Conservation (phyloP, 2,888 invertebrate genomes). For the Erebia ligea region DNA sequence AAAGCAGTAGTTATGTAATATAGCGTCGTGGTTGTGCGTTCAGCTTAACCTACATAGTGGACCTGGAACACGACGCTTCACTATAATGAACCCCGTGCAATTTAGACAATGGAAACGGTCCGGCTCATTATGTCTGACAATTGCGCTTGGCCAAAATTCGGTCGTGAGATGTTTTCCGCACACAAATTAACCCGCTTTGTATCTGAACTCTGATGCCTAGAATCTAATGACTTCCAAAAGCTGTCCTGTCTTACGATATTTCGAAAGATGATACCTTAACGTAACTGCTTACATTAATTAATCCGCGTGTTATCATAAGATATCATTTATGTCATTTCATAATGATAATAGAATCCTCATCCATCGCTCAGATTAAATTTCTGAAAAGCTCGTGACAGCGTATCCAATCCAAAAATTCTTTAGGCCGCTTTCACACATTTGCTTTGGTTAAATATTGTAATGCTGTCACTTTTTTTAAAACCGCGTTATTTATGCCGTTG, state of each 20-base stretch:
- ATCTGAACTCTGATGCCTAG: not conserved
- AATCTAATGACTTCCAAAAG: not conserved
- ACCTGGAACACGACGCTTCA: conserved; percentile 8
- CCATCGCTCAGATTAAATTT: too few relatives aligned
- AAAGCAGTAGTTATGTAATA: not conserved
- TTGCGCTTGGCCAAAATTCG: conserved; percentile 18
- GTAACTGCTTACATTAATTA: too few relatives aligned
- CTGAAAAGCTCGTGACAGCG: too few relatives aligned
- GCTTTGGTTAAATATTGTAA: too few relatives aligned
- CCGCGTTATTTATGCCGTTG: too few relatives aligned
- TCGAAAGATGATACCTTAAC: too few relatives aligned
- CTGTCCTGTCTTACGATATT: not conserved
- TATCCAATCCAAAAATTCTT: too few relatives aligned
- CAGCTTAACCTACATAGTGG: conserved; percentile 19
- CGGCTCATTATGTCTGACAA: conserved; percentile 20
- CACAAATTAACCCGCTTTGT: conserved; percentile 1
- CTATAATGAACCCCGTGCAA: conserved; percentile 16
- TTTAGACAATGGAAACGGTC: conserved; percentile 10
- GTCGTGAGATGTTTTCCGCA: conserved; percentile 3
- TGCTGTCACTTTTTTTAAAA: too few relatives aligned
- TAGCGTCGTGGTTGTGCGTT: not conserved
- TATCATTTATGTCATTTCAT: too few relatives aligned
- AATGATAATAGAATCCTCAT: too few relatives aligned
- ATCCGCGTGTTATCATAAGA: too few relatives aligned
- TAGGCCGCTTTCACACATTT: too few relatives aligned